These are phyloP conservation scores for Folsomia candida DNA, from an alignment of 2,888 invertebrate genomes.

Conservation along the genomic window DNA sequence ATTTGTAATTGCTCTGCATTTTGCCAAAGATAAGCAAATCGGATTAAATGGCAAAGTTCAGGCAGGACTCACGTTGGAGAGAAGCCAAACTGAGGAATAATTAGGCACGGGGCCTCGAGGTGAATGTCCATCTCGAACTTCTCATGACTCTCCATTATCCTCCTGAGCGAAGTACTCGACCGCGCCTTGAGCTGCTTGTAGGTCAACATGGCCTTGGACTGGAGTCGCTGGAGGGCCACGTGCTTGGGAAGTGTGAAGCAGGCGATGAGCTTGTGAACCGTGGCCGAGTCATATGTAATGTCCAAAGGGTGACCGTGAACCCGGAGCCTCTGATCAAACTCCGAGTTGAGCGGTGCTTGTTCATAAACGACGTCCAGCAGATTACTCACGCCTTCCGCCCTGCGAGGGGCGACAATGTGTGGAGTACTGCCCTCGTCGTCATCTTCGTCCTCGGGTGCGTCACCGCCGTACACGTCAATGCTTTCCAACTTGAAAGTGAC, in stretches of 20 bases:
- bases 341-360: conserved; percentile 22
- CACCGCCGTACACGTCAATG: conserved; percentile 27
- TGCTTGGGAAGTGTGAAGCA: conserved; percentile 17
- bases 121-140: conserved; percentile 60
- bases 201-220: conserved; percentile 14
- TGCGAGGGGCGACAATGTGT: conserved; percentile 25
- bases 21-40: no score
- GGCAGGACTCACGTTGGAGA: neutral
- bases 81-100: conserved; percentile 78
- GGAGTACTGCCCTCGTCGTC: neutral
- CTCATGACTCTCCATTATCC: conserved; percentile 30
- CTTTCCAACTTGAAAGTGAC: conserved; percentile 24
- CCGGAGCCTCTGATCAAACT: conserved; percentile 24
- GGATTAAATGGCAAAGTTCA: no score
- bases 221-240: neutral
- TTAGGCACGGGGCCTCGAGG: conserved; percentile 79
- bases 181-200: conserved; percentile 21
- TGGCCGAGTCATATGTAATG: conserved; percentile 21
- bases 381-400: conserved; percentile 17
- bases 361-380: conserved; percentile 27
- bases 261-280: conserved; percentile 22
- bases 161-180: conserved; percentile 3
- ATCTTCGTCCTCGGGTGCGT: conserved; percentile 3
- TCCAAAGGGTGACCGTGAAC: conserved; percentile 29
- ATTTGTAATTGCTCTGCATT: no score